Conservation (phyloP, 1,140 invertebrate genomes). For the Drosophila novamexicana region DNA sequence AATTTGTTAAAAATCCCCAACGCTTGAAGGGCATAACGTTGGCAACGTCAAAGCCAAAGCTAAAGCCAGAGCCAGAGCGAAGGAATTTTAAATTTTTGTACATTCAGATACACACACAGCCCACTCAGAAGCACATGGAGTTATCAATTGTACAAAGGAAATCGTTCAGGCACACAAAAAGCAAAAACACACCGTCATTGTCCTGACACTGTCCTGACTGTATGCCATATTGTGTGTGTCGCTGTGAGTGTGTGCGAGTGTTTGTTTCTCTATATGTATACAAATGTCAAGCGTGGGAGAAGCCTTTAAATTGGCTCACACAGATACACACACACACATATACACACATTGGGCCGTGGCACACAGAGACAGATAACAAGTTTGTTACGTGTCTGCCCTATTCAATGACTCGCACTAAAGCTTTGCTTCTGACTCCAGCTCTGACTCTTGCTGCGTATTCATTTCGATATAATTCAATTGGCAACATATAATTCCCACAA, state of each 20-base stretch:
- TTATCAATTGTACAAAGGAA: conserved; percentile 77
- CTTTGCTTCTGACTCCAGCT: conserved; percentile 38
- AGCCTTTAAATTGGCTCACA: conserved; percentile 38
- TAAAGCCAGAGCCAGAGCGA: conserved; percentile 12
- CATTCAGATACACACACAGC: conserved; percentile 14
- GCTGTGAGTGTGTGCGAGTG: conserved; percentile 2
- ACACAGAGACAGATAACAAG: conserved; percentile 51
- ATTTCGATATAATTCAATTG: conserved; percentile 73
- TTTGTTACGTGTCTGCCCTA: conserved; percentile 68
- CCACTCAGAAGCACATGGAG: conserved; percentile 39
- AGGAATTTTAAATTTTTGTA: conserved; percentile 57
- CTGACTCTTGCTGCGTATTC: conserved; percentile 65
- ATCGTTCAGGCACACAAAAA: conserved; percentile 71
- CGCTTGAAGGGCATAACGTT: conserved; percentile 3
- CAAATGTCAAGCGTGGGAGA: conserved; percentile 63
- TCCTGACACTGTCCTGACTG: conserved; percentile 42
- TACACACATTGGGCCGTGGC: conserved; percentile 8
- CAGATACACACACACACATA: neutral
- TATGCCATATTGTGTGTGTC: conserved; percentile 45
- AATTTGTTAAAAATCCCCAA: conserved; percentile 67
- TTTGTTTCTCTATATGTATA: conserved; percentile 44
- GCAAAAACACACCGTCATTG: conserved; percentile 56
- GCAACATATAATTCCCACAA: conserved; percentile 29
- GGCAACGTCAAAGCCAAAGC: conserved; percentile 21
- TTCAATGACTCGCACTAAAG: conserved; percentile 21